These are phyloP conservation scores for Lemur catta DNA, from an alignment of 2,797 vertebrate genomes.

Conservation along the genomic window DNA sequence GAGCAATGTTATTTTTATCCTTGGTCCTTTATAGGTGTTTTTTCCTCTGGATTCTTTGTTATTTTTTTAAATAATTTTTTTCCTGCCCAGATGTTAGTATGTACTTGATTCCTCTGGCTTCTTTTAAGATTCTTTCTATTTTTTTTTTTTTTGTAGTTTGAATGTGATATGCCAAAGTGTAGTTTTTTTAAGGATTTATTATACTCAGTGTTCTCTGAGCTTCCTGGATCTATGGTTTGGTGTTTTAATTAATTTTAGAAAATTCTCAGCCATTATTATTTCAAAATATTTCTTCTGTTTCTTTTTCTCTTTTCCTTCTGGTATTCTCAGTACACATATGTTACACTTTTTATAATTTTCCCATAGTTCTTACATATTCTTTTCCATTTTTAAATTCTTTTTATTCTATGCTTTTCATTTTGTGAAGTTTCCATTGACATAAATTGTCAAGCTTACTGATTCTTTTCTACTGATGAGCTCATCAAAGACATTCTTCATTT, in stretches of 20 bases:
- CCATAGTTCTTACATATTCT: background rate
- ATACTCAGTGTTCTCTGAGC: background rate
- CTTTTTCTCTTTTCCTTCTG: background rate
- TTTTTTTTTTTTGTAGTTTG: background rate
- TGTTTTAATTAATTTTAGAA: background rate
- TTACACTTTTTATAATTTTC: background rate
- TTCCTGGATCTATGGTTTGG: background rate
- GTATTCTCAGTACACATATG: background rate
- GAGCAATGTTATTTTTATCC: background rate
- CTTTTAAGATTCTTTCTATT: background rate
- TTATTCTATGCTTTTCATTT: background rate
- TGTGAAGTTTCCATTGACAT: background rate
- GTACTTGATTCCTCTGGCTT: background rate
- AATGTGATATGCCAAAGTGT: background rate
- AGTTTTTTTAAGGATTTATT: background rate
- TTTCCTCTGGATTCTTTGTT: background rate
- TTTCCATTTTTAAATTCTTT: background rate
- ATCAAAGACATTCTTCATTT: background rate
- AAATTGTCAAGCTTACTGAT: background rate
- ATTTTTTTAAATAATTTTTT: background rate
- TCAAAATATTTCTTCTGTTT: background rate
- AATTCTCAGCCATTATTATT: background rate
- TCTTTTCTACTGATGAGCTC: background rate
- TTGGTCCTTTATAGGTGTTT: background rate
- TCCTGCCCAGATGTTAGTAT: background rate